Percentiles rank a stretch among this genome's conserved stretches.
phyloP scores from a whole-genome alignment of 2,113 vertebrate species.

The Gallinago jamesoni region DNA sequence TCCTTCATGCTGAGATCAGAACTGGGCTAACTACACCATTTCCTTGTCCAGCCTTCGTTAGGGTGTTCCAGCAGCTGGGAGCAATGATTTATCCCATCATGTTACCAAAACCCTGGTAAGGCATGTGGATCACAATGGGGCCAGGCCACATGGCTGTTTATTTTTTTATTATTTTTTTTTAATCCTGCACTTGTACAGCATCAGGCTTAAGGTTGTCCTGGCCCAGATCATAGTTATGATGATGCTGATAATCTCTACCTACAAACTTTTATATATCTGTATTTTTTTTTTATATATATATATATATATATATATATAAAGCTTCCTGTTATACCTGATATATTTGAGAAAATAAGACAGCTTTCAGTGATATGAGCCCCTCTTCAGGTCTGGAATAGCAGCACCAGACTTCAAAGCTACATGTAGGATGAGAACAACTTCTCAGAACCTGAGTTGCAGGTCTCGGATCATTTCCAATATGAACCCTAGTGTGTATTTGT shows the following conservation, averaged over 20 bases:
- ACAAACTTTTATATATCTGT: too few relatives aligned
- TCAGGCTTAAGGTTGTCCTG: neutral
- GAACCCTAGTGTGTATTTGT: neutral
- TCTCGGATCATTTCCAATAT: neutral
- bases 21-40: slow-evolving; percentile 41
- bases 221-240: neutral
- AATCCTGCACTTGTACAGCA: neutral
- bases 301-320: neutral
- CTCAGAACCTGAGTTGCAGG: neutral
- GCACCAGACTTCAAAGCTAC: neutral
- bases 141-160: neutral
- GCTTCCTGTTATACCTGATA: neutral
- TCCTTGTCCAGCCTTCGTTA: slow-evolving; percentile 29
- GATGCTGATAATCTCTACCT: neutral
- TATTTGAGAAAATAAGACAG: neutral
- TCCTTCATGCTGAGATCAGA: slow-evolving; percentile 66
- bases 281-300: too few relatives aligned
- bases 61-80: slow-evolving; percentile 19
- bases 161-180: neutral
- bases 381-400: neutral
- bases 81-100: neutral
- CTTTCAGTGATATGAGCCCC: neutral
- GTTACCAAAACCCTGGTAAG: neutral
- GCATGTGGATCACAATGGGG: neutral
- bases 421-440: neutral